Percentiles rank a stretch among this genome's conserved stretches.
Evolutionary conservation across 2,113 vertebrate genomes (phyloP).

Genomic region (Coturnix japonica): DNA sequence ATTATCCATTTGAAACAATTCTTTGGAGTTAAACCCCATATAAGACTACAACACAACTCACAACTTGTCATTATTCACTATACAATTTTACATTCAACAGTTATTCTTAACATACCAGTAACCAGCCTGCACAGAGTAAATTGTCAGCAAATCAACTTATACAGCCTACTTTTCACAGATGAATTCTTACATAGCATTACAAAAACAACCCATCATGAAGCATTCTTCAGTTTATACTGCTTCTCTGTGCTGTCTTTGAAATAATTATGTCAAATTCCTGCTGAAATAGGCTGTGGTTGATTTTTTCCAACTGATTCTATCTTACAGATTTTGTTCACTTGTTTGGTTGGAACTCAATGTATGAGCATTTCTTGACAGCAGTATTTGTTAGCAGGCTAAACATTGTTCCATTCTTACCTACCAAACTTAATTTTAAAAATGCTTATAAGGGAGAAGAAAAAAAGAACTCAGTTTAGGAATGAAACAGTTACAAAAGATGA

Average conservation of each 20-base stretch:
- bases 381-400: neutral
- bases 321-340: neutral
- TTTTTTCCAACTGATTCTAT: neutral
- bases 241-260: neutral
- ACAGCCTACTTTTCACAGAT: neutral
- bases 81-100: neutral
- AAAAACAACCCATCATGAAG: neutral
- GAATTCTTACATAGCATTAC: neutral
- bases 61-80: neutral
- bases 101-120: neutral
- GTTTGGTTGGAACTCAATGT: neutral
- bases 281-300: neutral
- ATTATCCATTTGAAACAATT: conserved; percentile 33
- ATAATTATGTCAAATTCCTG: neutral
- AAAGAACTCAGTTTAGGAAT: neutral
- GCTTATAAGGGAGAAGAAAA: neutral
- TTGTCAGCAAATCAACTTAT: neutral
- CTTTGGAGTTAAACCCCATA: conserved; percentile 21
- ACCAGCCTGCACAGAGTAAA: neutral
- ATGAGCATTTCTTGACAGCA: neutral
- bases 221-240: neutral
- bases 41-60: neutral
- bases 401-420: neutral
- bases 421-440: neutral
- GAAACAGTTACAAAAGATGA: neutral